Evolutionary conservation across 2,888 invertebrate species (phyloP).

Genomic region (Nematopogon swammerdamellus): DNA sequence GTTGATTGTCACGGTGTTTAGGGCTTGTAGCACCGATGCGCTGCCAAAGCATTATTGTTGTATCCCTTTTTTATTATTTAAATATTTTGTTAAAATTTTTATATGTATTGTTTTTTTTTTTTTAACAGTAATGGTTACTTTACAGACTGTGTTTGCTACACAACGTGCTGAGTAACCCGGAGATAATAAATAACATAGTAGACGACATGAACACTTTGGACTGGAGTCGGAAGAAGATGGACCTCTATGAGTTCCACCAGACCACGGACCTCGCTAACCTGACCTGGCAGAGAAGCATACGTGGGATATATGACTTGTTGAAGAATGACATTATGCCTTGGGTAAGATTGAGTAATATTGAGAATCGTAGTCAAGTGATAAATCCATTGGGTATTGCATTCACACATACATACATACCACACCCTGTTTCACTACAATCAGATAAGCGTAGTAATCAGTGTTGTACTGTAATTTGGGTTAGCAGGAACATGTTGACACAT

Average conservation of each 20-base stretch:
- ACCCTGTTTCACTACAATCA: not conserved
- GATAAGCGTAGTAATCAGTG: not conserved
- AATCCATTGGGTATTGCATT: no score
- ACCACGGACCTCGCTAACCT: slow-evolving; percentile 65
- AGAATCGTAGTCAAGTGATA: no score
- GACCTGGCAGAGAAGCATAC: slow-evolving; percentile 55
- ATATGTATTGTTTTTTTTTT: no score
- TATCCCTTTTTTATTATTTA: no score
- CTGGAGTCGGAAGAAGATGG: slow-evolving; percentile 77
- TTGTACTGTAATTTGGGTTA: not conserved
- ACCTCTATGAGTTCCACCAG: slow-evolving; percentile 86
- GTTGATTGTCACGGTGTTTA: no score
- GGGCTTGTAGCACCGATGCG: no score
- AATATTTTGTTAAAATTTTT: no score
- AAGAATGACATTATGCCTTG: slow-evolving; percentile 63
- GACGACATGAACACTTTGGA: slow-evolving; percentile 66
- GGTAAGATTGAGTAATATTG: slow-evolving; percentile 54
- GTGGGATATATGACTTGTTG: slow-evolving; percentile 61
- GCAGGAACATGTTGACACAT: no score
- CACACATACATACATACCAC: no score
- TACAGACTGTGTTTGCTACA: slow-evolving; percentile 60
- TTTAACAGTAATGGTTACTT: no score
- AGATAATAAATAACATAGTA: slow-evolving; percentile 59
- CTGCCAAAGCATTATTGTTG: no score
- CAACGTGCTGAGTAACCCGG: slow-evolving; percentile 55